Evolutionary conservation across 2,797 vertebrate genomes (phyloP), one percentile per base, ranked within the genome.

Genomic region (Mormyrops attenuatus): DNA sequence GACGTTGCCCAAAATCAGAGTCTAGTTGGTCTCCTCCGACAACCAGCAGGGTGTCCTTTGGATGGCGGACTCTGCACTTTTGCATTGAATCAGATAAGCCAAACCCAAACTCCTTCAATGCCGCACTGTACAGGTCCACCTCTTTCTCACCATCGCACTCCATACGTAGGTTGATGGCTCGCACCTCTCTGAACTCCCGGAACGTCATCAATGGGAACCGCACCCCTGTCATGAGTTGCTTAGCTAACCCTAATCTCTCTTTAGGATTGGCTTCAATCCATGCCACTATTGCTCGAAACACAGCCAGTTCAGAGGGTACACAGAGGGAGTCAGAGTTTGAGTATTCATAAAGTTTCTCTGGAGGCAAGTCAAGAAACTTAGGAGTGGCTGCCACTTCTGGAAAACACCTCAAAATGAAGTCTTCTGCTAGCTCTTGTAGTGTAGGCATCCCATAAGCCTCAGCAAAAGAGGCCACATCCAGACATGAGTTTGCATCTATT

Each of bases 201-300:
- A 96, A 97, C 0, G 97, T 98, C 97, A 99, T 99, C 52, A 98
- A 96, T 1, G 97, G 95, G 85, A 99, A 99, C 17, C 97, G 96
- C 52, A 99, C 95, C 0, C 95, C 96, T 0, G 82, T 93, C 95
- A 98, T 95, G 5, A 99, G 90, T 26, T 93, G 89, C 26, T 93
- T 93, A 3, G 96, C 96, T 0, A 94, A 92, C 0, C 92, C 82
- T 73, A 97, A 87, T 57, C 96, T 94, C 30, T 92, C 94, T 1
- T 92, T 88, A 0, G 94, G 95, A 73, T 97, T 95, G 17, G 94
- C 96, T 52, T 92, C 92, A 5, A 99, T 91, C 98, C 98, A 99
- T 11, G 92, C 92, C 15, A 96, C 92, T 0, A 96, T 96, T 97
- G 97, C 97, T 90, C 95, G 93, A 90, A 98, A 97, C 17, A 96